Percentiles rank a stretch among this genome's conserved stretches.
phyloP scores from a whole-genome alignment of 2,888 invertebrate species.

The Eristalinus aeneus region DNA sequence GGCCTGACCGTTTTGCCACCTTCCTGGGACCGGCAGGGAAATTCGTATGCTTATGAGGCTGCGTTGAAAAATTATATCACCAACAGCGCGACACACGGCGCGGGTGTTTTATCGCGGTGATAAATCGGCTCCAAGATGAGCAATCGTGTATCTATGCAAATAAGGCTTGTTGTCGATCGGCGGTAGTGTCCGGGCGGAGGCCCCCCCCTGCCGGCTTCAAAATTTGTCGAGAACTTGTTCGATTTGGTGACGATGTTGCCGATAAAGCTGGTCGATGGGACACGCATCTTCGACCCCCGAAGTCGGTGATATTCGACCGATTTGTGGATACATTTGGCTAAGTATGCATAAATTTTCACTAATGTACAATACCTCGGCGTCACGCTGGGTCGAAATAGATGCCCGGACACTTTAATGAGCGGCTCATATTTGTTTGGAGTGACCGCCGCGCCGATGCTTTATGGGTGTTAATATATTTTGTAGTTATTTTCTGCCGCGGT shows the following conservation, averaged over 20 bases:
- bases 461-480: not conserved
- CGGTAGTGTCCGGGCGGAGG: too few relatives aligned
- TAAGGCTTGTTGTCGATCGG: not conserved
- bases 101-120: slow-evolving; percentile 10
- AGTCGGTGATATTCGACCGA: not conserved
- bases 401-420: not conserved
- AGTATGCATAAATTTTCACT: not conserved
- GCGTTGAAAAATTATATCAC: slow-evolving; percentile 15
- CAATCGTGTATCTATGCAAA: slow-evolving; percentile 60
- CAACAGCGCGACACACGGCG: not conserved
- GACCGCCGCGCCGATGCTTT: not conserved
- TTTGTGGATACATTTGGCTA: not conserved
- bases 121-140: slow-evolving; percentile 47
- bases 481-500: not conserved
- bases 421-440: not conserved
- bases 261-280: not conserved
- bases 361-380: not conserved
- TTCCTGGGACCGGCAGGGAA: not conserved
- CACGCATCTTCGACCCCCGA: not conserved
- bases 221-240: too few relatives aligned
- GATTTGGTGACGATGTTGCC: not conserved
- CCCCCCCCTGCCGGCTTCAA: too few relatives aligned
- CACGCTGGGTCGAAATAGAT: not conserved
- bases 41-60: slow-evolving; percentile 11
- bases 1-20: not conserved